Evolutionary conservation across 2,888 invertebrate genomes (phyloP), one percentile per base, ranked within the genome.

Genomic region (Macaria liturata): DNA sequence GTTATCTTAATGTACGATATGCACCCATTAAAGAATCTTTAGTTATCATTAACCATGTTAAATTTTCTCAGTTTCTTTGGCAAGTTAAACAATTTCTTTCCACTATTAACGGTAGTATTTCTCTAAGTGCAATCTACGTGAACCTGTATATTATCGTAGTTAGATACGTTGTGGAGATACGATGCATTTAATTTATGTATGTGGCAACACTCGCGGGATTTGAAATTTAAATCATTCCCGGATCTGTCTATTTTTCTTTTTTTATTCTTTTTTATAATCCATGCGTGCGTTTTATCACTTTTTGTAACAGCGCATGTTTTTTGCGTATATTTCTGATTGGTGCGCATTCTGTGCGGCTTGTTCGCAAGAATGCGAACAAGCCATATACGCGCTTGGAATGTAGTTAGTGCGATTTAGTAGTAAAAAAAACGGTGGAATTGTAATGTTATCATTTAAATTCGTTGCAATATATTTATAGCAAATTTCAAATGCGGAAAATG

Each of bases 181-280:
- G 81, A 84, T 87, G 90, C 90, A 89, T 91, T 90, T 90, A 89
- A 86, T 89, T 88, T 86, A 82, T 81, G 78, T 82, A 78, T 74
- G 72, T 75, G 74, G 69, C 63, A 47, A 61, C 70, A 78, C 74
- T 67, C 74, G 74, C 71, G 71, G 83, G 72, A 76, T 68, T 66
- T 68, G 64, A 66, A 66, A 68, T 67, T 67, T 61, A 64, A 67
- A 67, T 65, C 44, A 37, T 44, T 53, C 53, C 58, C 54, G 44
- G 55, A 43, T 49, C 34, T 32, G 42, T 57, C 44, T 48, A 40
- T 46, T 52, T 58, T 55, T 61, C n/a, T n/a, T 57, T 31, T 46
- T 49, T 42, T 48, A 32, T 55, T 44, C 46, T 37, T 51, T n/a
- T 6, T n/a, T n/a, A n/a, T n/a, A 49, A 44, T 49, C 42, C 44